Evolutionary conservation across 2,797 vertebrate genomes (phyloP).

Genomic region (Tragelaphus eurycerus): DNA sequence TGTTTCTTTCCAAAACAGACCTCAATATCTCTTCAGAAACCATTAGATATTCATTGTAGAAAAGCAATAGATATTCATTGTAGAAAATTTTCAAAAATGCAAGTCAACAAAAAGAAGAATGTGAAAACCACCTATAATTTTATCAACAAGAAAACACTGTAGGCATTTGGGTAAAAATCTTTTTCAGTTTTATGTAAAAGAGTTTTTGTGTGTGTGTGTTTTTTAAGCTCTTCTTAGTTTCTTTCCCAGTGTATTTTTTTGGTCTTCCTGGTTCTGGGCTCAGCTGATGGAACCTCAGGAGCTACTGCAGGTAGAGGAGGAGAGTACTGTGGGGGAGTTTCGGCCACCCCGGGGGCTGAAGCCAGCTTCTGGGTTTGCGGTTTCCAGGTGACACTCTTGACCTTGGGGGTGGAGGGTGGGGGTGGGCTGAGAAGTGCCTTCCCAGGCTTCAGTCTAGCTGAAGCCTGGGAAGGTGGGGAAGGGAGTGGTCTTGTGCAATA

Average conservation of each 20-base stretch:
- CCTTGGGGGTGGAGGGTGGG: neutral
- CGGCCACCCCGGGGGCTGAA: neutral
- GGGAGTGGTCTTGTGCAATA: slow-evolving; percentile 38
- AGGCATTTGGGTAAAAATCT: neutral
- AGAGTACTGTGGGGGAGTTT: neutral
- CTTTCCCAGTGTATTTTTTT: slow-evolving; percentile 14
- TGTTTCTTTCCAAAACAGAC: slow-evolving; percentile 2
- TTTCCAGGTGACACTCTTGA: neutral
- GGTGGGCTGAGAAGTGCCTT: neutral
- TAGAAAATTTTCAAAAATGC: neutral
- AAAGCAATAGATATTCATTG: slow-evolving; percentile 6
- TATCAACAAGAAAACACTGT: neutral
- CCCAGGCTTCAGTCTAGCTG: neutral
- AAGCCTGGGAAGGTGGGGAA: neutral
- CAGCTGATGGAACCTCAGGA: neutral
- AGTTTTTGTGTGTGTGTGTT: neutral
- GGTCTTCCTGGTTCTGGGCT: neutral
- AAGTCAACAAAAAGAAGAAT: neutral
- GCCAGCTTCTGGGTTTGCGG: neutral
- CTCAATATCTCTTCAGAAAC: neutral
- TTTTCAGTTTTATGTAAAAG: neutral
- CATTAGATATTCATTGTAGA: neutral
- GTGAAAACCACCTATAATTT: neutral
- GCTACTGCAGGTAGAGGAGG: neutral
- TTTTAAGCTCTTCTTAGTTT: neutral